Conservation (phyloP, 2,888 invertebrate genomes). For the Endotricha flammealis region DNA sequence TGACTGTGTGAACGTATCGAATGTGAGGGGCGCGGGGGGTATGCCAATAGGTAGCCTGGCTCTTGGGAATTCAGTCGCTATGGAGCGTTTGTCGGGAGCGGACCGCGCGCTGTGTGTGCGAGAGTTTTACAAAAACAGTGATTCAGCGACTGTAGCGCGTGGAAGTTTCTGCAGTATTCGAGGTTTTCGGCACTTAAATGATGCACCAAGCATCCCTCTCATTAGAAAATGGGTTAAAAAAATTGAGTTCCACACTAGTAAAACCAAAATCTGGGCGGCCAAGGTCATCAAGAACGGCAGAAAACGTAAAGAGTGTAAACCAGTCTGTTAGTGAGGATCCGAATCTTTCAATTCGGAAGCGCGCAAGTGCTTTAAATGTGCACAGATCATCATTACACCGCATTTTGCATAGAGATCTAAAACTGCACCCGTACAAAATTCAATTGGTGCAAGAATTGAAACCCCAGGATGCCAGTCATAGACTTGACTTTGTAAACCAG, state of each 20-base stretch:
- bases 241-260: conserved; percentile 8
- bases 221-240: conserved; percentile 10
- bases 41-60: too few relatives aligned
- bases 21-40: too few relatives aligned
- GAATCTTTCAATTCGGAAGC: conserved; percentile 19
- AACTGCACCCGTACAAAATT: conserved; percentile 17
- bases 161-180: too few relatives aligned
- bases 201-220: conserved; percentile 4
- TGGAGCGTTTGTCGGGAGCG: conserved; percentile 13
- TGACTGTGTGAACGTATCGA: too few relatives aligned
- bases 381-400: conserved; percentile 18
- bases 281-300: conserved; percentile 3
- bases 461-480: conserved; percentile 13
- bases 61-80: too few relatives aligned
- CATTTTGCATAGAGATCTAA: conserved; percentile 10
- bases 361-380: conserved; percentile 19
- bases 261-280: conserved; percentile 8
- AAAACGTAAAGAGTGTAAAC: conserved; percentile 8
- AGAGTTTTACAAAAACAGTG: conserved; percentile 11
- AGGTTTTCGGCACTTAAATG: too few relatives aligned
- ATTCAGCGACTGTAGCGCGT: conserved; percentile 9
- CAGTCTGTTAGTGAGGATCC: conserved; percentile 24
- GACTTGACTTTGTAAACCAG: conserved; percentile 14
- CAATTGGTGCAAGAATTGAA: conserved; percentile 19
- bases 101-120: conserved; percentile 13